phyloP scores from a whole-genome alignment of 1,140 invertebrate species.

The Ceratoteleas bidentatus region DNA sequence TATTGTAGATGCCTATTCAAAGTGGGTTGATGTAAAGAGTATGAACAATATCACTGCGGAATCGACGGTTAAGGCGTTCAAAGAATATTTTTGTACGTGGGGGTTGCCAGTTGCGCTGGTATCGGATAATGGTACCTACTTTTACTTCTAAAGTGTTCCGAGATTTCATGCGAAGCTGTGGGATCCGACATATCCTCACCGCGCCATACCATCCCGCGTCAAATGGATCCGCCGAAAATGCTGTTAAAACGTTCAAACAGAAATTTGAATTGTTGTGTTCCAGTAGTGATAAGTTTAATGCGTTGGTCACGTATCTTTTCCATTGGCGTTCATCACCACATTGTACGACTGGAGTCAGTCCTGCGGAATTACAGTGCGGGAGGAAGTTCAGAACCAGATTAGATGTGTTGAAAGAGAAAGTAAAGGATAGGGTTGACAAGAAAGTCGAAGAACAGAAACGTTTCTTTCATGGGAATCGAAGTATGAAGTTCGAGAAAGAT shows the following conservation, averaged over 20 bases:
- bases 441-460: slow-evolving; percentile 39
- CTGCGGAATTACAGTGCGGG: no score
- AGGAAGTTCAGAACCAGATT: no score
- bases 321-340: no score
- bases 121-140: slow-evolving; percentile 1
- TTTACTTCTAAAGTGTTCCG: slow-evolving; percentile 1
- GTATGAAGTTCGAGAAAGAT: slow-evolving; percentile 24
- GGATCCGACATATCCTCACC: slow-evolving; percentile 32
- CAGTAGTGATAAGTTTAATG: no score
- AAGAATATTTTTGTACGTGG: slow-evolving; percentile 26
- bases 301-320: no score
- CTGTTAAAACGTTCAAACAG: no score
- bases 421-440: slow-evolving; percentile 21
- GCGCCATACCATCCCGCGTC: slow-evolving; percentile 53
- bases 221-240: slow-evolving; percentile 46
- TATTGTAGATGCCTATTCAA: slow-evolving; percentile 64
- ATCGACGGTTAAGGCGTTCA: slow-evolving; percentile 55
- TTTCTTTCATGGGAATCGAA: slow-evolving; percentile 47
- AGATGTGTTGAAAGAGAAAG: slow-evolving; percentile 29
- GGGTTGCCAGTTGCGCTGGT: not conserved
- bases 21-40: slow-evolving; percentile 64
- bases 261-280: no score
- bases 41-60: slow-evolving; percentile 51
- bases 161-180: slow-evolving; percentile 33
- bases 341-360: no score